Conservation (phyloP, 1,140 invertebrate genomes). For the Drosophila hydei region DNA sequence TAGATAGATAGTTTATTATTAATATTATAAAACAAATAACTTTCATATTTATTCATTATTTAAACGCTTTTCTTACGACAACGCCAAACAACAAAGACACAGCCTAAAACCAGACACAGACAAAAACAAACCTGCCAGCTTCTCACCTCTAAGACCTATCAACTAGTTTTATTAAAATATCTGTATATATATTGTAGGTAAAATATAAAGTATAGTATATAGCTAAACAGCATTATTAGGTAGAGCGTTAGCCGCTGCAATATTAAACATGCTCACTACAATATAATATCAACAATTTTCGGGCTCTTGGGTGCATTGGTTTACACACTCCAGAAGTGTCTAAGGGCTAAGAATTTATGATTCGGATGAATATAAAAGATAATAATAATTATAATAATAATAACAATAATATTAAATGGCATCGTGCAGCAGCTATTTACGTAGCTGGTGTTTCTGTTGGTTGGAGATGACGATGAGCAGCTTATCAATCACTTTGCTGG, state of each 20-base stretch:
- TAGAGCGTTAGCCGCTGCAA: constrained; percentile 53
- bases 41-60: constrained; percentile 62
- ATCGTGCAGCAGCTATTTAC: constrained; percentile 60
- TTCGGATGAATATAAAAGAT: constrained; percentile 21
- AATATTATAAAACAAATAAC: constrained; percentile 46
- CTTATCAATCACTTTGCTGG: constrained; percentile 83
- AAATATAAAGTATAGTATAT: constrained; percentile 43
- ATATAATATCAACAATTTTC: constrained; percentile 77
- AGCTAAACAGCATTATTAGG: constrained; percentile 45
- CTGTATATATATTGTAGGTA: constrained; percentile 32
- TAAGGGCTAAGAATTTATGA: constrained; percentile 43
- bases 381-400: constrained; percentile 11
- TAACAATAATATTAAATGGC: constrained; percentile 59
- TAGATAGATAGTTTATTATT: constrained; percentile 54
- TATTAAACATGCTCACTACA: constrained; percentile 64
- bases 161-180: constrained; percentile 43
- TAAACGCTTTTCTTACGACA: constrained; percentile 70
- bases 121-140: constrained; percentile 68
- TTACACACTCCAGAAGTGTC: constrained; percentile 11
- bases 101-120: constrained; percentile 75
- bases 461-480: constrained; percentile 82
- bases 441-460: constrained; percentile 82
- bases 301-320: constrained; percentile 8
- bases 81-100: constrained; percentile 79
- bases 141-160: constrained; percentile 63